These are phyloP conservation scores for Ascaphus truei DNA, from an alignment of 2,113 vertebrate genomes.

Conservation along the genomic window DNA sequence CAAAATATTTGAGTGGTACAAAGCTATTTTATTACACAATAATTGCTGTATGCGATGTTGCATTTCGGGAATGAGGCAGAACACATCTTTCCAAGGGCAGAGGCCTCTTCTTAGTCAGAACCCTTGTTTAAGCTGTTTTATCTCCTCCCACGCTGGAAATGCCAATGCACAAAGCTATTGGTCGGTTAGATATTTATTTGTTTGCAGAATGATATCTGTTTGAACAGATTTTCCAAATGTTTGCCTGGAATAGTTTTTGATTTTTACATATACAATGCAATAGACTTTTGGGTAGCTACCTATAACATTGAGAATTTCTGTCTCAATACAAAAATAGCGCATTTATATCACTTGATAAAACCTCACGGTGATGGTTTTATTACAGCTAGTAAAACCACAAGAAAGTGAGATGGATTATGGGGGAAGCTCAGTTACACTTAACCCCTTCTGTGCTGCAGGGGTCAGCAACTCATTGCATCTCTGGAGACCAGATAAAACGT, in stretches of 20 bases:
- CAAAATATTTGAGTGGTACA: background rate
- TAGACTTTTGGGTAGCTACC: background rate
- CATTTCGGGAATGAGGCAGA: background rate
- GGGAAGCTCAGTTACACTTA: too few species aligned
- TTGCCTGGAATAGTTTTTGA: background rate
- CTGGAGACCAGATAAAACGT: too few species aligned
- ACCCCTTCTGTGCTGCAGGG: too few species aligned
- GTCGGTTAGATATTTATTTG: background rate
- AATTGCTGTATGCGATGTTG: background rate
- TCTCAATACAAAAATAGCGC: background rate
- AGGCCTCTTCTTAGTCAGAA: background rate
- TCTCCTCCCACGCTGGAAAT: conserved; percentile 31
- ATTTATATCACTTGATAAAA: background rate
- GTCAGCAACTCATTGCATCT: too few species aligned
- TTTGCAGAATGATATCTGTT: background rate
- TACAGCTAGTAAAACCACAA: too few species aligned
- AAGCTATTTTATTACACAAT: background rate
- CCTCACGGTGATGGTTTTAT: background rate
- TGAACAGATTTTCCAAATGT: background rate
- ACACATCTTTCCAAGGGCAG: background rate
- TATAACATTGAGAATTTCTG: background rate
- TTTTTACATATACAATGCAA: too few species aligned
- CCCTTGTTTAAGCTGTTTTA: conserved; percentile 15
- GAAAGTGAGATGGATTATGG: too few species aligned
- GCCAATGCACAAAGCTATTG: background rate